Conservation (phyloP, 2,888 invertebrate species). For the Diaphora mendica region DNA sequence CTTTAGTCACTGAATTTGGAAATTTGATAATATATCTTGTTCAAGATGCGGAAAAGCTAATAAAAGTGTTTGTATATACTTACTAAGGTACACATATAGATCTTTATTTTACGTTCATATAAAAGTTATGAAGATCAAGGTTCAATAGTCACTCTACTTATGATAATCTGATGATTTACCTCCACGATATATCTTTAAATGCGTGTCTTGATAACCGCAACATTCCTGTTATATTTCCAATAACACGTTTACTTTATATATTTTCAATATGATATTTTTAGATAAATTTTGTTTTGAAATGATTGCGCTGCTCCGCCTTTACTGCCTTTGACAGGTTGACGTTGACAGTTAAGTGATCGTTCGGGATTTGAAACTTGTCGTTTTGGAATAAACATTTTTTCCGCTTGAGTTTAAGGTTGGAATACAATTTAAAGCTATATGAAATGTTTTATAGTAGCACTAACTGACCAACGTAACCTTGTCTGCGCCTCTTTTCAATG, state of each 20-base stretch:
- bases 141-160: neutral
- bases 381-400: constrained; percentile 11
- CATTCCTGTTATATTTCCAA: constrained; percentile 27
- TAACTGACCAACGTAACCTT: too few relatives aligned
- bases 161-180: constrained; percentile 29
- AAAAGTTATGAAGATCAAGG: neutral
- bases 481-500: too few relatives aligned
- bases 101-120: neutral
- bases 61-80: neutral
- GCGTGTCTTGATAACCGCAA: constrained; percentile 30
- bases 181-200: constrained; percentile 32
- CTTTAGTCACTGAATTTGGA: too few relatives aligned
- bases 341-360: constrained; percentile 34
- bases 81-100: neutral
- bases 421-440: neutral
- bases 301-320: constrained; percentile 9
- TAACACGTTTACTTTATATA: constrained; percentile 6
- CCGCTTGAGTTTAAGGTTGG: constrained; percentile 10
- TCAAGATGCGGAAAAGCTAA: neutral
- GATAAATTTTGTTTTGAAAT: constrained; percentile 28
- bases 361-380: constrained; percentile 45
- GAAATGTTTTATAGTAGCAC: neutral
- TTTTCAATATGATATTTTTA: constrained; percentile 15
- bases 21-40: neutral
- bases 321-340: constrained; percentile 38